A percentile compares a stretch with the other conserved stretches of the same genome.
Evolutionary conservation across 53 echinoderm and acorn worm species (phyloP).

Genomic region (Apostichopus leukothele): DNA sequence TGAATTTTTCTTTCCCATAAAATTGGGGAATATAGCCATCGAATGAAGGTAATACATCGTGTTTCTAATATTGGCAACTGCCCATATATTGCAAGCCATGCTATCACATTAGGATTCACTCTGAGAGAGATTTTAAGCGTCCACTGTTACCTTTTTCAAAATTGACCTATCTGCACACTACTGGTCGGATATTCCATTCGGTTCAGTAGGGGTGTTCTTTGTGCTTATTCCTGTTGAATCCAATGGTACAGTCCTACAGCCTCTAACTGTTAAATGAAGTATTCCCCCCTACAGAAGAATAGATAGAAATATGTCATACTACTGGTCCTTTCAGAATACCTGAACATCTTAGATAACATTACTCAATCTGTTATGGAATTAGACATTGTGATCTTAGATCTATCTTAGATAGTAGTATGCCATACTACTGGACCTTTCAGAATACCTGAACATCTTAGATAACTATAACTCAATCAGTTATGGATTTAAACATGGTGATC

Average conservation of each 20-base stretch:
- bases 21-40: no score
- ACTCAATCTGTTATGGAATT: not conserved
- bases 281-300: slow-evolving; percentile 66
- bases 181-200: not conserved
- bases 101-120: no score
- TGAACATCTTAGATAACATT: not conserved
- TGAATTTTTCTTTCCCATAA: no score
- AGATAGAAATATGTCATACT: not conserved
- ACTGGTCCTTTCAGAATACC: not conserved
- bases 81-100: no score
- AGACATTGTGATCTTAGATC: no score
- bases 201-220: not conserved
- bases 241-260: slow-evolving; percentile 53
- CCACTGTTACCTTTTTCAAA: not conserved
- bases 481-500: no score
- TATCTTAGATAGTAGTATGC: not conserved
- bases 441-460: not conserved
- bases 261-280: slow-evolving; percentile 66
- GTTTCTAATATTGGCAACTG: no score
- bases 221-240: not conserved
- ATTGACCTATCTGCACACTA: not conserved
- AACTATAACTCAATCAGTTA: not conserved
- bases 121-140: no score
- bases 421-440: not conserved
- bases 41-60: no score